Evolutionary conservation across 2,797 vertebrate species (phyloP).

Genomic region (Melanotaenia parkinsoni): DNA sequence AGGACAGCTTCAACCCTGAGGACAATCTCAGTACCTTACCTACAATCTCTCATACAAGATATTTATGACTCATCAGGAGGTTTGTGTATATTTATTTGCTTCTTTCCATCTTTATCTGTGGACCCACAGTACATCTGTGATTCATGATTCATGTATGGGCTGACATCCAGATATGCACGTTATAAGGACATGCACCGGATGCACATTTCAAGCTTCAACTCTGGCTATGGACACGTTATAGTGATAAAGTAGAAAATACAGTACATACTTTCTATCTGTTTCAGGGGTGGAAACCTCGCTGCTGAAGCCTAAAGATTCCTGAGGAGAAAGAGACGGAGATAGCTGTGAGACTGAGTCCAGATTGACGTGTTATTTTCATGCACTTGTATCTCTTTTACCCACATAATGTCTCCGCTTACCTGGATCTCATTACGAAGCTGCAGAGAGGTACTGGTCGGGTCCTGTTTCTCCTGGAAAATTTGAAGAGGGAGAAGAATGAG

Average conservation of each 20-base stretch:
- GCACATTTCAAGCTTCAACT: conserved; percentile 27
- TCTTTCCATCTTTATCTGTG: conserved; percentile 19
- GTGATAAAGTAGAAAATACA: background rate
- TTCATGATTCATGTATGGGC: conserved; percentile 14
- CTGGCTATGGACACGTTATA: background rate
- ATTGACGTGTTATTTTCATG: background rate
- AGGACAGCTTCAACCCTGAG: conserved; percentile 16
- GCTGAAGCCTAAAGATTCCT: conserved; percentile 94
- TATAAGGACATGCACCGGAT: conserved; percentile 66
- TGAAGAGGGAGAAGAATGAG: conserved; percentile 5
- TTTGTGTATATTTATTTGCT: conserved; percentile 13
- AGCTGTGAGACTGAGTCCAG: background rate
- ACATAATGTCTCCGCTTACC: conserved; percentile 77
- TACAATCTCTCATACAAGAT: conserved; percentile 3
- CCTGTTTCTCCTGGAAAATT: conserved; percentile 89
- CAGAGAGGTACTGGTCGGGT: conserved; percentile 87
- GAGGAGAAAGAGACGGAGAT: conserved; percentile 44
- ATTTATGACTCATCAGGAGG: conserved; percentile 26
- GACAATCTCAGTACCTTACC: conserved; percentile 20
- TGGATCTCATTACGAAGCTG: conserved; percentile 94
- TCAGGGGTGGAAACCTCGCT: conserved; percentile 94
- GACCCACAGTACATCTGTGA: conserved; percentile 20
- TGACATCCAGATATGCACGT: conserved; percentile 57
- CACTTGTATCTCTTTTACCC: background rate
- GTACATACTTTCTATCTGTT: conserved; percentile 93